Evolutionary conservation across 2,113 vertebrate genomes (phyloP), one percentile per base, ranked within the genome.

Genomic region (Equus quagga): DNA sequence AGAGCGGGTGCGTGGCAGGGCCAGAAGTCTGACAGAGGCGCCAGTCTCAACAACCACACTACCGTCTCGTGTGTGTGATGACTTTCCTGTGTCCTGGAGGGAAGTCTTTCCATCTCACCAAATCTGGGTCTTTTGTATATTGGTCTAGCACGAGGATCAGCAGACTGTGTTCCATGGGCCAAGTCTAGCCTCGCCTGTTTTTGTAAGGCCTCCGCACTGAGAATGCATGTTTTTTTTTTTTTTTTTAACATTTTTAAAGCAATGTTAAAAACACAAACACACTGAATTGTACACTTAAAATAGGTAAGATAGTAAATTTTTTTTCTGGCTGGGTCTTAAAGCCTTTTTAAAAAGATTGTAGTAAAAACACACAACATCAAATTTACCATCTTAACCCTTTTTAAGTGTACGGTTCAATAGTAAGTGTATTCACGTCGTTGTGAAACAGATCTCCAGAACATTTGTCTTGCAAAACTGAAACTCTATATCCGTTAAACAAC

Each of bases 21-120:
- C 24, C 19, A 3, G 54, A 26, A 1, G 36, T 56, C 33, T 60
- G 19, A 60, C 23, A 6, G 8, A 79, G 62, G 51, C 31, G 13
- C 28, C 56, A 6, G 8, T n/a, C 60, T 41, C 15, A 89, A 33
- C 14, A 60, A 12, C 41, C 44, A 21, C 3, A 23, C 2, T 10
- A 1, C 2, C 4, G 8, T 44, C 54, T 51, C 31, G 6, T 0
- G 51, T 17, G 5, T n/a, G 4, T 12, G 33, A 15, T 33, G 26
- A 14, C 11, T 56, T 24, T 60, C 24, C 64, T 44, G 70, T 54
- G 36, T 64, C 76, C 82, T 78, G 69, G 14, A 49, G 19, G 26
- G 56, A 70, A 82, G 81, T 15, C 33, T 49, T 65, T n/a, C 7
- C 10, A 5, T 58, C 41, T 65, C 18, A 65, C 33, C 64, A 44